Percentiles rank a stretch among this genome's conserved stretches.
These are phyloP conservation scores for Seriola aureovittata DNA, from an alignment of 2,113 vertebrate genomes.

Conservation along the genomic window DNA sequence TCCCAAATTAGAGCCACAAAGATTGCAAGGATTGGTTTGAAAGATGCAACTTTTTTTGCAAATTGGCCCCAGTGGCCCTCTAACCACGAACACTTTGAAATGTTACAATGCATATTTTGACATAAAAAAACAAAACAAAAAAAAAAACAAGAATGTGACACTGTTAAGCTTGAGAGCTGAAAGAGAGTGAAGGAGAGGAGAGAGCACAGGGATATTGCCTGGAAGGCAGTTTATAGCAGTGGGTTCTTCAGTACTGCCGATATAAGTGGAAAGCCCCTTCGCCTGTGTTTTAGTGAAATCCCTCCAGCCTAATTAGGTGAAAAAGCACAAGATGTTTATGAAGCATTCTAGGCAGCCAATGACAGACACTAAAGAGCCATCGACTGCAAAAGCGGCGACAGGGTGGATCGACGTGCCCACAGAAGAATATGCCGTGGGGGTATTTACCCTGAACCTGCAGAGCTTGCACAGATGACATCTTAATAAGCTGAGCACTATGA, in stretches of 20 bases:
- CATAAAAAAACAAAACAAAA: conserved; percentile 9
- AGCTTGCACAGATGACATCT: conserved; percentile 82
- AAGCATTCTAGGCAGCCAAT: conserved; percentile 74
- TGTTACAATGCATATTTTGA: conserved; percentile 3
- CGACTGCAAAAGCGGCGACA: conserved; percentile 77
- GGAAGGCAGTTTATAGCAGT: conserved; percentile 5
- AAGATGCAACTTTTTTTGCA: conserved; percentile 32
- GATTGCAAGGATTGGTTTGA: conserved; percentile 17
- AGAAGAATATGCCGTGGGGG: conserved; percentile 72
- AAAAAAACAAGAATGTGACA: not conserved
- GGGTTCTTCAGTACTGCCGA: conserved; percentile 32
- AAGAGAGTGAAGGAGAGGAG: not conserved
- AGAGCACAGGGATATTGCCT: conserved; percentile 21
- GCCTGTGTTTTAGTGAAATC: conserved; percentile 76
- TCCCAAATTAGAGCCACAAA: conserved; percentile 3
- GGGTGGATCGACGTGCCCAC: conserved; percentile 72
- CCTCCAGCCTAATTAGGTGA: conserved; percentile 86
- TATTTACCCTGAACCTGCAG: conserved; percentile 80
- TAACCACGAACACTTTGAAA: conserved; percentile 28
- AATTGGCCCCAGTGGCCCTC: not conserved
- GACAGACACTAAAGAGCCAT: conserved; percentile 83
- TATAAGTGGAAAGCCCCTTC: conserved; percentile 43
- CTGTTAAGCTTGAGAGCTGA: conserved; percentile 26
- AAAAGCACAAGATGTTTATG: conserved; percentile 84
- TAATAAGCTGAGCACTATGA: conserved; percentile 80